Evolutionary conservation across 2,113 vertebrate species (phyloP).

Genomic region (Tylochromis polylepis): DNA sequence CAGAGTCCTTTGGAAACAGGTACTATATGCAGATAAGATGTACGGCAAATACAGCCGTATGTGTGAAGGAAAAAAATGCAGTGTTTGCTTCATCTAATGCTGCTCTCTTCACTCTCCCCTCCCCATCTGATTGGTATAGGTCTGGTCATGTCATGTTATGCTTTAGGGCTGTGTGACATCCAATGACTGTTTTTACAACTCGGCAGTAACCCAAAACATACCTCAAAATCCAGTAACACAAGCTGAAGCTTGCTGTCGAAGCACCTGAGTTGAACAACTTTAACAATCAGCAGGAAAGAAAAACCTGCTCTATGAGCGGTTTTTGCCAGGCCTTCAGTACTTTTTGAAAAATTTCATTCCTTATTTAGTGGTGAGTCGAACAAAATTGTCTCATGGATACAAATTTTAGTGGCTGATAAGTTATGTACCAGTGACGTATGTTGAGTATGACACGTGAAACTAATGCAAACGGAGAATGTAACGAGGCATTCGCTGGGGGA

Average conservation of each 20-base stretch:
- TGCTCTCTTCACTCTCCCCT: neutral
- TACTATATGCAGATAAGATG: neutral
- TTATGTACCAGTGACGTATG: neutral
- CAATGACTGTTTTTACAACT: neutral
- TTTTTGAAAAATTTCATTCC: neutral
- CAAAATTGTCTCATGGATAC: neutral
- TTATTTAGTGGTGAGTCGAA: neutral
- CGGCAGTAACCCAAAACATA: neutral
- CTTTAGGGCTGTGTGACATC: neutral
- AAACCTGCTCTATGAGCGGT: accelerated
- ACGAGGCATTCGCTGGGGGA: neutral
- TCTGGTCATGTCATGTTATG: neutral
- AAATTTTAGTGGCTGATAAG: accelerated
- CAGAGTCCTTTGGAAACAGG: neutral
- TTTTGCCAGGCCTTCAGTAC: neutral
- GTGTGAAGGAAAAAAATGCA: neutral
- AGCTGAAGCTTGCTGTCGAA: too few species aligned
- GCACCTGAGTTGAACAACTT: neutral
- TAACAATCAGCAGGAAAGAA: neutral
- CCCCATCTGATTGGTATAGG: neutral
- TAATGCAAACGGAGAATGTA: neutral
- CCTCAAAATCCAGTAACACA: neutral
- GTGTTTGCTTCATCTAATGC: neutral
- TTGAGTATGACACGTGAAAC: neutral
- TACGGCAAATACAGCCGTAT: neutral